These are phyloP conservation scores for Heteromurus nitidus DNA, from an alignment of 2,888 invertebrate genomes.

Conservation along the genomic window DNA sequence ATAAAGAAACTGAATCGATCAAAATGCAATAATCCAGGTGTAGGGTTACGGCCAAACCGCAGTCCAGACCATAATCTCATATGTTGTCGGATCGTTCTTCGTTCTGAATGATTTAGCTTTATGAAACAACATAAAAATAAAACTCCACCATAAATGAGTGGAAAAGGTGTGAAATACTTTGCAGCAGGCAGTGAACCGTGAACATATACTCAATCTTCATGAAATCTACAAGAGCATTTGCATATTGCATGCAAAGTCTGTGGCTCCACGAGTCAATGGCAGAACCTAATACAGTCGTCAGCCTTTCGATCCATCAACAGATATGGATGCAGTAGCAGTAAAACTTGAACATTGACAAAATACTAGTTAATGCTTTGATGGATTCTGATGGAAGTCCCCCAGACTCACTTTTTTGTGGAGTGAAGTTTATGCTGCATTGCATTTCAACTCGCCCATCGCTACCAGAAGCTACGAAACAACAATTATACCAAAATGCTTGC, in stretches of 20 bases:
- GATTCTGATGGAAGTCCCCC: background rate
- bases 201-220: constrained; percentile 34
- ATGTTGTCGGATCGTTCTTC: too few species aligned
- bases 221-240: constrained; percentile 44
- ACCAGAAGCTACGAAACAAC: background rate
- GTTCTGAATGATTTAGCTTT: constrained; percentile 1
- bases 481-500: too few species aligned
- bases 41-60: too few species aligned
- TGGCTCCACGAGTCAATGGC: constrained; percentile 9
- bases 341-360: constrained; percentile 8
- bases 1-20: too few species aligned
- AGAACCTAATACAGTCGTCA: background rate
- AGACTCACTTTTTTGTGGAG: background rate
- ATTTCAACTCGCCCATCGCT: background rate
- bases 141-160: too few species aligned
- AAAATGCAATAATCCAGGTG: too few species aligned
- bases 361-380: background rate
- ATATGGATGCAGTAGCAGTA: constrained; percentile 8
- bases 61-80: too few species aligned
- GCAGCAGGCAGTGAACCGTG: constrained; percentile 37
- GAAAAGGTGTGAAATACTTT: background rate
- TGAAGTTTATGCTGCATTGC: constrained; percentile 5
- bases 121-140: background rate
- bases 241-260: constrained; percentile 21
- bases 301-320: background rate